Base-by-base conservation (phyloP, 2,113 vertebrate species). In the Elephantulus edwardii region DNA sequence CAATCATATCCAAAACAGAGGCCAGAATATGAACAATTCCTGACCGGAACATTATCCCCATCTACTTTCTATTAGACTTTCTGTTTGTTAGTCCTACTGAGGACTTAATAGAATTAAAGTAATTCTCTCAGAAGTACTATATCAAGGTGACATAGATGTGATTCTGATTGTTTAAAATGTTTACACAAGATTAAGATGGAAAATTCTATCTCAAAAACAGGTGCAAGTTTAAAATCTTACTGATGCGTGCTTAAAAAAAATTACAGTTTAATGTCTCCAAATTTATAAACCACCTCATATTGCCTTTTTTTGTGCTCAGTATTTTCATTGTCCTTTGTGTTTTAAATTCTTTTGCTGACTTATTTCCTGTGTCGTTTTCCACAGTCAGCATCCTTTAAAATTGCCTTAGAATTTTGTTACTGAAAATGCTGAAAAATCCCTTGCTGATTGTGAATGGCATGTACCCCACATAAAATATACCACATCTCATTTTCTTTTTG, bases 331-430 rank as follows among this genome's bases (percentile, higher is more conserved):
- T 95, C 78, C 52, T 95, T 92, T 95, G 84, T 94, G 75, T 94
- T 89, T 88, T 91, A 94, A 89, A 88, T 93, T 78, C 75, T 89
- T 96, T 92, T 88, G 82, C 93, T 95, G 91, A 89, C 87, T 95
- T 94, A 77, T 85, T 95, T 96, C 85, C 78, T 95, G 78, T 88
- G 88, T 92, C 89, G 82, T 88, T 94, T 95, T 56, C 58, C 85
- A 83, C 64, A 88, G 93, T 95, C 91, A 94, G 93, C 94, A 94
- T 83, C 64, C 87, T 93, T 95, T 94, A 86, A 95, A 95, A 95
- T 91, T 95, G 89, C 78, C 92, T 95, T 91, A 78, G 75, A 92
- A 92, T 95, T 95, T 88, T 92, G 84, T 82, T 90, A 52, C 52
- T 92, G 74, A 95, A 95, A 94, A 95, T 85, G 89, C 88, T 95